phyloP scores from a whole-genome alignment of 2,888 invertebrate species.

The Opisthograptis luteolata region DNA sequence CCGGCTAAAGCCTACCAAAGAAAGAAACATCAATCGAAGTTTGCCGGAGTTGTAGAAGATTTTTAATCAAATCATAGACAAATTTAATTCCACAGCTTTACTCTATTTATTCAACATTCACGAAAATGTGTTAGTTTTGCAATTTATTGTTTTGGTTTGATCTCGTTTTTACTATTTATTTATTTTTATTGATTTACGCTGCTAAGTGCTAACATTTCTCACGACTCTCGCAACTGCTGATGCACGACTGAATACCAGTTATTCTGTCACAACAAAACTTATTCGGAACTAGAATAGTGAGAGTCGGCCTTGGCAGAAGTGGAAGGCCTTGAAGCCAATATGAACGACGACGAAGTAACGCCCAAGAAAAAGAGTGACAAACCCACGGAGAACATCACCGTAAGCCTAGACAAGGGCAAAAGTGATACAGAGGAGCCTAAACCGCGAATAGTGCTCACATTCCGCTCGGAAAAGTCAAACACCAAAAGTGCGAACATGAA shows the following conservation, averaged over 20 bases:
- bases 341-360: conserved; percentile 65
- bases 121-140: too few relatives aligned
- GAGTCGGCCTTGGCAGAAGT: conserved; percentile 40
- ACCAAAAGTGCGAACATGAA: conserved; percentile 81
- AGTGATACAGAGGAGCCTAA: conserved; percentile 72
- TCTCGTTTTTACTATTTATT: too few relatives aligned
- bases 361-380: conserved; percentile 66
- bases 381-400: conserved; percentile 53
- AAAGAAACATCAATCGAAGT: too few relatives aligned
- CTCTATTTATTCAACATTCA: too few relatives aligned
- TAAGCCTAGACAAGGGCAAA: conserved; percentile 62
- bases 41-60: too few relatives aligned
- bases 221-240: too few relatives aligned
- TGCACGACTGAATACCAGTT: neutral
- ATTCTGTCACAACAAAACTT: neutral
- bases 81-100: too few relatives aligned
- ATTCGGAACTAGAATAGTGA: conserved; percentile 21
- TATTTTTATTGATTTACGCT: too few relatives aligned
- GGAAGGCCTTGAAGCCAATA: conserved; percentile 63
- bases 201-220: too few relatives aligned
- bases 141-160: too few relatives aligned
- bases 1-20: too few relatives aligned
- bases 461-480: conserved; percentile 85
- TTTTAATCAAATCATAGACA: too few relatives aligned
- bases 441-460: conserved; percentile 86